Evolutionary conservation across 2,888 invertebrate species (phyloP).

Genomic region (Dascillus cervinus): DNA sequence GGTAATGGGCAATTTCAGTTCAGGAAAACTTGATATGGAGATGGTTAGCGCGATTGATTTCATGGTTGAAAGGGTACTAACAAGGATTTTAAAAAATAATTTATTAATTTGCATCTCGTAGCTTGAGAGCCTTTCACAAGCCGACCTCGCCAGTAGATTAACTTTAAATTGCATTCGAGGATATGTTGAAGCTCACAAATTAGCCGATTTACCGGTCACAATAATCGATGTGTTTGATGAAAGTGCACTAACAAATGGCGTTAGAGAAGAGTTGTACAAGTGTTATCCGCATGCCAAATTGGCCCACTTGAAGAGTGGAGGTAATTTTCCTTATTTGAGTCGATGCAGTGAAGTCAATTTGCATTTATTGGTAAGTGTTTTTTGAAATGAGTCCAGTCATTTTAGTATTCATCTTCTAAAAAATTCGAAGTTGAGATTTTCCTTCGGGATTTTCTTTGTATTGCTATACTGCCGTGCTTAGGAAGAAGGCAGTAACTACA

Average conservation of each 20-base stretch:
- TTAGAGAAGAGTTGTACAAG: constrained; percentile 75
- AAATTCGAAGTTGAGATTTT: no score
- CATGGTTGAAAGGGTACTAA: constrained; percentile 75
- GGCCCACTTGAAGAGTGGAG: constrained; percentile 81
- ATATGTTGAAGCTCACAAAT: constrained; percentile 69
- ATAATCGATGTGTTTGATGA: constrained; percentile 87
- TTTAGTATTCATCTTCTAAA: no score
- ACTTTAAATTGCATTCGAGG: constrained; percentile 78
- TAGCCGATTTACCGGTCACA: constrained; percentile 64
- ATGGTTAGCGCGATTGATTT: constrained; percentile 84
- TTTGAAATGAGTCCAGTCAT: no score
- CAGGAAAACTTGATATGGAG: constrained; percentile 62
- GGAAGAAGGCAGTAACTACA: no score
- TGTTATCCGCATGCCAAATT: constrained; percentile 79
- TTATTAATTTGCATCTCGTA: constrained; percentile 40
- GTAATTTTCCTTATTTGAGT: constrained; percentile 86
- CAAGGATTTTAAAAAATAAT: constrained; percentile 1
- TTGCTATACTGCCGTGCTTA: no score
- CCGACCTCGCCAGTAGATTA: constrained; percentile 76
- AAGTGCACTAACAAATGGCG: constrained; percentile 68
- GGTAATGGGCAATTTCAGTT: constrained; percentile 78
- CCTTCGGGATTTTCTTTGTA: no score
- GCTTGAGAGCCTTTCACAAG: constrained; percentile 75
- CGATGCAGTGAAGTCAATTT: constrained; percentile 83
- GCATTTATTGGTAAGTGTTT: constrained; percentile 64